A percentile compares a stretch with the other conserved stretches of the same genome.
These are phyloP conservation scores for Caenorhabditis sp. DNA, from an alignment of 2,888 invertebrate species.

Conservation along the genomic window DNA sequence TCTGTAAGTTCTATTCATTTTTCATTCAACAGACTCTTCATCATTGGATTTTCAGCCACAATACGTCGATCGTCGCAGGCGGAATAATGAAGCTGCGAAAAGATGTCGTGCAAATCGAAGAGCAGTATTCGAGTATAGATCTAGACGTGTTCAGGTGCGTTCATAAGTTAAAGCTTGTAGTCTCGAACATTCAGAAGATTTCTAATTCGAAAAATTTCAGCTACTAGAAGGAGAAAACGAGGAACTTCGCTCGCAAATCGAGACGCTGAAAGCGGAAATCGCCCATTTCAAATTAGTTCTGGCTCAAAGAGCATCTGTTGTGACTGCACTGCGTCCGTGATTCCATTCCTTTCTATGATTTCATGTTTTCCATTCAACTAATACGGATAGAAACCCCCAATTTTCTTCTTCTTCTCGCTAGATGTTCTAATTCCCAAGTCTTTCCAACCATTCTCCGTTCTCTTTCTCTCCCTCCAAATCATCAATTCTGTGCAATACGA, in stretches of 20 bases:
- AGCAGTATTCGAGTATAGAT: slow-evolving; percentile 83
- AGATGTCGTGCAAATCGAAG: slow-evolving; percentile 85
- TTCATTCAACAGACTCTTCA: not conserved
- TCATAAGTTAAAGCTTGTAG: slow-evolving; percentile 1
- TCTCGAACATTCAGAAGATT: not conserved
- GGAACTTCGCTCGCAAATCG: slow-evolving; percentile 83
- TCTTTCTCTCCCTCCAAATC: slow-evolving; percentile 20
- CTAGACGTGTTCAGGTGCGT: slow-evolving; percentile 81
- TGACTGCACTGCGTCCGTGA: slow-evolving; percentile 32
- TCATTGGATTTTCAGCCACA: slow-evolving; percentile 65
- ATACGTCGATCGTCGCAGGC: slow-evolving; percentile 84
- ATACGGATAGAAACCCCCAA: slow-evolving; percentile 57
- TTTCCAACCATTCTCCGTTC: slow-evolving; percentile 32
- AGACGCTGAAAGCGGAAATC: slow-evolving; percentile 82
- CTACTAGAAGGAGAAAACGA: slow-evolving; percentile 84
- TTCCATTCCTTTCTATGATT: not conserved
- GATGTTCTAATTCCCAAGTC: slow-evolving; percentile 37
- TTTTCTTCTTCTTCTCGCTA: slow-evolving; percentile 45
- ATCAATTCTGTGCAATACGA: slow-evolving; percentile 39
- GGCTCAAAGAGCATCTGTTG: slow-evolving; percentile 63
- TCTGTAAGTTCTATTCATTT: slow-evolving; percentile 47
- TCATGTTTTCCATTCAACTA: not conserved
- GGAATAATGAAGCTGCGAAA: slow-evolving; percentile 85
- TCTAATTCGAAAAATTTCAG: slow-evolving; percentile 40
- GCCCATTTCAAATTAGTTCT: slow-evolving; percentile 69